Evolutionary conservation across 92 coral and sea anemone species (phyloP).

Genomic region (Paragorgia papillata): DNA sequence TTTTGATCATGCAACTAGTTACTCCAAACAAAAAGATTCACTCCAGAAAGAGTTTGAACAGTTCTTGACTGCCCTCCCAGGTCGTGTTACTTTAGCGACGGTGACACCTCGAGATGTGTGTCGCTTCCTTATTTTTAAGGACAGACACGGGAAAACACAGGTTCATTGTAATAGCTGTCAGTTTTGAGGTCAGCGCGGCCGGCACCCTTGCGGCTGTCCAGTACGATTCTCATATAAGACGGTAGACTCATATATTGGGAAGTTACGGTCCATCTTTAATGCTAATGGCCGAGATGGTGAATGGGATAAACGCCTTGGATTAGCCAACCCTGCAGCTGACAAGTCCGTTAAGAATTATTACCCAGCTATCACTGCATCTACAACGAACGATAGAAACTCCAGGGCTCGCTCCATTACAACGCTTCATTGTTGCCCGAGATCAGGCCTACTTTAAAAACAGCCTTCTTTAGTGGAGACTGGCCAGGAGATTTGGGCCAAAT

Average conservation of each 20-base stretch:
- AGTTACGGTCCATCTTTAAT: conserved; percentile 44
- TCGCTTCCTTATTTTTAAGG: conserved; percentile 56
- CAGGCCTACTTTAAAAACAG: conserved; percentile 34
- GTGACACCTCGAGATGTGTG: too few species aligned
- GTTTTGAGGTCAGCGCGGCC: conserved; percentile 42
- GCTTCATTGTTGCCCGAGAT: conserved; percentile 26
- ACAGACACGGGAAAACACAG: conserved; percentile 55
- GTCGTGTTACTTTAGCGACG: conserved; percentile 17
- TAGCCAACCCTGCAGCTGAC: conserved; percentile 56
- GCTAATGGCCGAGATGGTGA: conserved; percentile 54
- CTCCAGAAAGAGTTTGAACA: too few species aligned
- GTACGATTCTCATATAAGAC: conserved; percentile 43
- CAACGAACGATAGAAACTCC: conserved; percentile 15
- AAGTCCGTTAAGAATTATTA: conserved; percentile 38
- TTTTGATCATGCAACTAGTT: conserved; percentile 36
- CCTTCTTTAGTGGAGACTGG: conserved; percentile 32
- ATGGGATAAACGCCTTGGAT: conserved; percentile 51
- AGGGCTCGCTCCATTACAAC: not conserved
- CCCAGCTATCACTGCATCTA: conserved; percentile 2
- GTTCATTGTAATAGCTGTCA: too few species aligned
- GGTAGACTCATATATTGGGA: conserved; percentile 49
- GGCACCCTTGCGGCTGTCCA: conserved; percentile 42
- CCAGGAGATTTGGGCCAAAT: conserved; percentile 42
- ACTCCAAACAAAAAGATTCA: too few species aligned
- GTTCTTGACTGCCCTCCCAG: conserved; percentile 28